Evolutionary conservation across 2,113 vertebrate species (phyloP), one percentile per base, ranked within the genome.

Genomic region (Emydocephalus ijimae): DNA sequence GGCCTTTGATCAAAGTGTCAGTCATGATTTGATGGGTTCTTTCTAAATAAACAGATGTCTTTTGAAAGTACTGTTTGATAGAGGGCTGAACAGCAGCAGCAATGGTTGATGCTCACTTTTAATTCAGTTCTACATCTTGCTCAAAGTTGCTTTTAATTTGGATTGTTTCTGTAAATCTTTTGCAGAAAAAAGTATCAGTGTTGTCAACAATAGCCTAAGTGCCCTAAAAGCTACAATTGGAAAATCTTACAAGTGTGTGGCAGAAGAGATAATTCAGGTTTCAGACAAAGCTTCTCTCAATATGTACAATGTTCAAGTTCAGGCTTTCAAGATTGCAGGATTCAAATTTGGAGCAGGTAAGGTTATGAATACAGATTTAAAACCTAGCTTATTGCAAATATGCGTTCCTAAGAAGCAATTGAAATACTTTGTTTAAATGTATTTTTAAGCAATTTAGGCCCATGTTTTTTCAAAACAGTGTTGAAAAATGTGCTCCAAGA

Each of bases 291-390:
- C 98, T 45, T 96, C 98, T 24, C 93, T 99, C 97, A 98, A 98
- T 93, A 92, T 98, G 50, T 99, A 98, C 96, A 95, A 97, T 54
- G 96, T 99, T 93, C 98, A 98, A 96, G 94, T 99, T 96, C 99
- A 99, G 96, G 98, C 98, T 15, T 99, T 99, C 61, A 97, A 95
- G 29, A 92, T 99, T 4, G 96, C 94, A 0, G 98, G 97, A 61
- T 95, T 97, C 95, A 97, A 98, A 94, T 99, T 99, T 94, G 98
- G 98, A 94, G 93, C 98, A 97, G 99, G 99, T 99, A 97, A 97
- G 97, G 92, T 59, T 81, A 39, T 81, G 34, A 43, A 81, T 39
- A 81, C 34, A 43, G 34, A 81, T 21, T 81, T 43, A 81, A 81
- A 43, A 81, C 18, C 21, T 43, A 81, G 18, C 34, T 81, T 43